Base-by-base conservation (phyloP, 2,888 invertebrate genomes). In the Colletes collaris region DNA sequence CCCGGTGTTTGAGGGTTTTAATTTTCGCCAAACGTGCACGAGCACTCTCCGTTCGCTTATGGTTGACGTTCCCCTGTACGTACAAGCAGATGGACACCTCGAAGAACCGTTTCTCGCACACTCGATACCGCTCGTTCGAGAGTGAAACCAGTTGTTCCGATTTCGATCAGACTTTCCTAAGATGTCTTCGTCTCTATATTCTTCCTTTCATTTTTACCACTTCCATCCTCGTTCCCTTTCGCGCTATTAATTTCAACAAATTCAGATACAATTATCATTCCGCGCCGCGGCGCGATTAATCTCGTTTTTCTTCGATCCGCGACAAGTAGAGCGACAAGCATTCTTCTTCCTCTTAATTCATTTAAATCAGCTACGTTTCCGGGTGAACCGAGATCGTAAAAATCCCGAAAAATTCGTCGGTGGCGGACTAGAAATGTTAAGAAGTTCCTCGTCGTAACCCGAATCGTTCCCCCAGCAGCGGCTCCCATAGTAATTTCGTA, bases 121-220 rank as follows among this genome's bases (percentile, higher is more conserved):
- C 84, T 82, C 79, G 87, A 79, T 81, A 81, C 82, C 79, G 81
- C 74, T 79, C 66, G 80, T 60, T 71, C 79, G 89, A 89, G 88
- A 89, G 89, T 89, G 89, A 89, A 89, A 89, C 86, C 85, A 82
- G 85, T 84, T 73, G 85, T 87, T 85, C 87, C 82, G 87, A 89
- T 87, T 88, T 86, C 85, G 83, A 84, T 84, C 83, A 79, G 68
- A 77, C 68, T 85, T 73, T 76, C 80, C 77, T 83, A 66, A 73
- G 67, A 71, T 73, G 58, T 80, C 75, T 67, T 75, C 66, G 53
- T 68, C 62, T 71, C 52, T 13, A 16, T 50, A 56, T 55, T 35
- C 67, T 56, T 81, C 69, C 81, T 74, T 81, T 82, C 82, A 67
- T 72, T 81, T 81, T 76, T 76, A 13, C 19, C 16, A 35, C 35